Evolutionary conservation across 2,113 vertebrate species (phyloP).

Genomic region (Ctenomys sociabilis): DNA sequence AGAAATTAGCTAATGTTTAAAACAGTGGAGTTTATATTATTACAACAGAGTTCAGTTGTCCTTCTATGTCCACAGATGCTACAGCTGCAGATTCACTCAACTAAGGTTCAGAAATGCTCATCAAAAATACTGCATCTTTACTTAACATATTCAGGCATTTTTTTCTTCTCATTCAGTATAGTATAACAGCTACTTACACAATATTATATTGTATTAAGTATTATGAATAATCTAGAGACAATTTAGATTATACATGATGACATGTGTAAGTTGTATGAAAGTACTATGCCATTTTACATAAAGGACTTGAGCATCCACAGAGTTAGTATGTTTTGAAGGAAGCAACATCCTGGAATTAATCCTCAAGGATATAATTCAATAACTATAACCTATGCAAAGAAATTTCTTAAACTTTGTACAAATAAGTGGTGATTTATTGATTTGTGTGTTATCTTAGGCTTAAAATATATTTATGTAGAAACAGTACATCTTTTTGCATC

Average conservation of each 20-base stretch:
- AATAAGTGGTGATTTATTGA: background rate
- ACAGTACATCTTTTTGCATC: background rate
- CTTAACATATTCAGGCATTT: background rate
- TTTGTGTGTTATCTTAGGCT: background rate
- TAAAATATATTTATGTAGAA: conserved; percentile 28
- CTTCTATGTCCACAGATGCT: background rate
- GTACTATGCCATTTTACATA: background rate
- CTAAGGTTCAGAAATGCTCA: background rate
- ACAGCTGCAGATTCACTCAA: background rate
- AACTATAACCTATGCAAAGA: background rate
- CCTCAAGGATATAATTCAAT: background rate
- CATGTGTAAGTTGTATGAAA: background rate
- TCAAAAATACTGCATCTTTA: background rate
- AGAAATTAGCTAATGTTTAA: background rate
- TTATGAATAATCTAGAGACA: background rate
- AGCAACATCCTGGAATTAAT: background rate
- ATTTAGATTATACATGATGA: background rate
- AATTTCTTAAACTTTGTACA: background rate
- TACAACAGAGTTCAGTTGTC: background rate
- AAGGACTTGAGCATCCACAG: background rate
- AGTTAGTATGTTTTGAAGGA: background rate
- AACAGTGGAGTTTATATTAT: background rate
- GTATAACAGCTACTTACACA: background rate
- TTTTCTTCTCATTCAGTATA: background rate
- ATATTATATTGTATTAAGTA: background rate